Percentiles rank a stretch among this genome's conserved stretches.
These are phyloP conservation scores for Lamprologus ornatipinnis DNA, from an alignment of 2,113 vertebrate species.

Conservation along the genomic window DNA sequence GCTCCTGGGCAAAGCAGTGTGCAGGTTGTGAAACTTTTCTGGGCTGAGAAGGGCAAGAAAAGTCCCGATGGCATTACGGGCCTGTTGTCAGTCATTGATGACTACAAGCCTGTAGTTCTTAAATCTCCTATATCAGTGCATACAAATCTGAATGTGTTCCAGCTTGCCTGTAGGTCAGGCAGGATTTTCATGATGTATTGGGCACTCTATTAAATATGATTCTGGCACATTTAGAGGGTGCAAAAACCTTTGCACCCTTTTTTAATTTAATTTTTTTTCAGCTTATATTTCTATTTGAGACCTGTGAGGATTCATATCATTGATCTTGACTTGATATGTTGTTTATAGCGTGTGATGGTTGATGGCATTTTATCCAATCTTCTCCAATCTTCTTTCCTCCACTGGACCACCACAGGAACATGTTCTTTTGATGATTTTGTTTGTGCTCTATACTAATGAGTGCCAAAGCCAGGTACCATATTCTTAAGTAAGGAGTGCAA, in stretches of 20 bases:
- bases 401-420: background rate
- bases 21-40: background rate
- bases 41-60: background rate
- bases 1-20: background rate
- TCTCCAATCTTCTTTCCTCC: background rate
- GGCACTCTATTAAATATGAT: background rate
- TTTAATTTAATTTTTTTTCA: background rate
- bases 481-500: background rate
- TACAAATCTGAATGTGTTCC: background rate
- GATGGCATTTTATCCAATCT: background rate
- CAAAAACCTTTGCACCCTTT: background rate
- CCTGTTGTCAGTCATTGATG: background rate
- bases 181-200: background rate
- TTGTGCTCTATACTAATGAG: background rate
- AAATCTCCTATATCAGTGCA: background rate
- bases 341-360: background rate
- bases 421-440: background rate
- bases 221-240: background rate
- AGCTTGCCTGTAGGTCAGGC: background rate
- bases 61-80: fast-evolving
- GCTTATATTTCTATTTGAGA: background rate
- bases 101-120: background rate
- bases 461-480: background rate
- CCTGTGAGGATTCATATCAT: background rate
- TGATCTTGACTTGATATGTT: background rate